Evolutionary conservation across 2,797 vertebrate species (phyloP), one percentile per base, ranked within the genome.

Genomic region (Zenarchopterus dispar): DNA sequence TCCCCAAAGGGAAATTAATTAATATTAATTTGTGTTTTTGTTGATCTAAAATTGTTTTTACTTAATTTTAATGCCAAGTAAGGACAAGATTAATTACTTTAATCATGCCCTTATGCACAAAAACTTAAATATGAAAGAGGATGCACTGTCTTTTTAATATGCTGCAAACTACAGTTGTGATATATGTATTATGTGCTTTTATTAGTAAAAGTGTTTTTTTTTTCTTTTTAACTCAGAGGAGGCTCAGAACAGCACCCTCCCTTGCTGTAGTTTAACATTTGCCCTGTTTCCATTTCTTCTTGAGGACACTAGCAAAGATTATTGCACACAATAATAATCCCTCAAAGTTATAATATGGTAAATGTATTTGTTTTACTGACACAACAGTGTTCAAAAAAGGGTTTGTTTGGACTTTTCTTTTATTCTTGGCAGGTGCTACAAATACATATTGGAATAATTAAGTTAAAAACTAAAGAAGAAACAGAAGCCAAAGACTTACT

Each of bases 171-270:
- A 58, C 56, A 73, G 81, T 33, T 18, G 11, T 22, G 26, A 46
- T 43, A 52, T 62, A 31, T 71, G 45, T 64, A 41, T 70, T 75
- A 62, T 64, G 31, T 58, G 26, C 36, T 61, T 24, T 69, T 67
- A 71, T 84, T 67, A 17, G 15, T 39, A 50, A 73, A 85, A 86
- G 24, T 65, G 26, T 67, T 75, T 60, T 62, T 76, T 49, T 70
- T 78, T 70, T 56, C 66, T 46, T 46, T 46, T 46, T 21, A 21
- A 39, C 42, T 44, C 67, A 45, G 43, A 21, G 42, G 52, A 65
- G 47, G 23, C 66, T 70, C 50, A 56, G 63, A 61, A 23, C 2
- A 21, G 17, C 46, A 42, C 0, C 45, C 0, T 48, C 13, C 0
- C 0, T 11, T 54, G 72, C 58, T 73, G 70, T 15, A 41, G 39